Conservation (phyloP, 2,113 vertebrate species). For the Prinia subflava region DNA sequence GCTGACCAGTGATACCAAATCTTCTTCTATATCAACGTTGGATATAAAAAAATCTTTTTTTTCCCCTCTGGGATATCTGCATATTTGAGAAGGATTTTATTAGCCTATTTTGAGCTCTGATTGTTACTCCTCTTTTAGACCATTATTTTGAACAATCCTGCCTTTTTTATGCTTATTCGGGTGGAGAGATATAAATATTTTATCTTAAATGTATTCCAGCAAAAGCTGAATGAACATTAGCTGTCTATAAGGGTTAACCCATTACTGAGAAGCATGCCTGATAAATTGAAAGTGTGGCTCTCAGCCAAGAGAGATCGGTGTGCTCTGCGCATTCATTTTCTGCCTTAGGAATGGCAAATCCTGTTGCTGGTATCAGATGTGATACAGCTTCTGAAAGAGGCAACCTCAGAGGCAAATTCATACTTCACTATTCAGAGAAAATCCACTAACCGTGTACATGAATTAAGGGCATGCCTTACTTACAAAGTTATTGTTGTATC, state of each 20-base stretch:
- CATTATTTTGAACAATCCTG: conserved; percentile 28
- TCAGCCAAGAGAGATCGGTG: conserved; percentile 5
- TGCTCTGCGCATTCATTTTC: conserved; percentile 27
- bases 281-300: conserved; percentile 55
- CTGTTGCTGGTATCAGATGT: conserved; percentile 9
- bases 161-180: conserved; percentile 22
- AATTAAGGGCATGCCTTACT: conserved; percentile 21
- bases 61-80: background rate
- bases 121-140: background rate
- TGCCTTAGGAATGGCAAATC: conserved; percentile 7
- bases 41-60: background rate
- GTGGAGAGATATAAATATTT: conserved; percentile 54
- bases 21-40: background rate
- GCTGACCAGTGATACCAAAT: background rate
- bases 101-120: background rate
- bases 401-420: conserved; percentile 32
- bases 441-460: background rate
- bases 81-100: background rate
- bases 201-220: conserved; percentile 16
- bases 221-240: conserved; percentile 32
- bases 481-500: background rate
- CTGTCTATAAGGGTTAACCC: conserved; percentile 47
- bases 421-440: background rate
- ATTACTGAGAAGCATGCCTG: conserved; percentile 52
- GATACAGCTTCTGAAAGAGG: conserved; percentile 11